Evolutionary conservation across 1,140 invertebrate species (phyloP), one percentile per base, ranked within the genome.

Genomic region (Marisa cornuarietis): DNA sequence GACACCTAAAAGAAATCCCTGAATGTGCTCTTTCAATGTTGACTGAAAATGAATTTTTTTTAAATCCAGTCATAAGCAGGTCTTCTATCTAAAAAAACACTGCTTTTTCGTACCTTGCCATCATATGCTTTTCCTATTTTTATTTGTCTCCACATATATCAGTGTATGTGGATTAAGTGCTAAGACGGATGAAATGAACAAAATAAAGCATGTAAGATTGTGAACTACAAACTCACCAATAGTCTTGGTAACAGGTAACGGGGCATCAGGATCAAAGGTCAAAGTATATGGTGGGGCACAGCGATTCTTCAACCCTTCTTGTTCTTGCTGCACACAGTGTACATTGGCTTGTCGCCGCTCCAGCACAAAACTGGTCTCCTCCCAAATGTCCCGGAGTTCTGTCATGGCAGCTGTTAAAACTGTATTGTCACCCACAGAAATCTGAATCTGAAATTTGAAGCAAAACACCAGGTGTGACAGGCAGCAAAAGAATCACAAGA

Each of bases 311-410:
- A 91, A 86, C 54, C 86, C 86, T 3, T 93, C 85, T 88, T 92
- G 93, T 73, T 99, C 97, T 85, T 95, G 93, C 66, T 93, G 87
- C 3, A 96, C 95, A 88, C 96, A 98, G 8, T 93, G 91, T 4
- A 93, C 90, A 85, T 96, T 96, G 9, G 95, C 94, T 91, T 99
- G 98, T 18, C 94, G 92, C 81, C 93, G 92, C 89, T 99, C 98
- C 65, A 99, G 89, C 82, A 94, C 94, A 87, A 95, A 98, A 91
- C 97, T 98, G 0, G 97, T 99, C 88, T 98, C 96, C 91, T 99
- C 98, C 98, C 98, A 99, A 82, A 95, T 93, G 85, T 94, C 93
- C 88, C 96, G 94, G 42, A 97, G 90, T 2, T 93, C 87, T 31
- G 93, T 88, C 42, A 98, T 92, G 9, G 92, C 91, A 22, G 93